A percentile compares a stretch with the other conserved stretches of the same genome.
Evolutionary conservation across 2,888 invertebrate genomes (phyloP).

Genomic region (Ypsolopha sequella): DNA sequence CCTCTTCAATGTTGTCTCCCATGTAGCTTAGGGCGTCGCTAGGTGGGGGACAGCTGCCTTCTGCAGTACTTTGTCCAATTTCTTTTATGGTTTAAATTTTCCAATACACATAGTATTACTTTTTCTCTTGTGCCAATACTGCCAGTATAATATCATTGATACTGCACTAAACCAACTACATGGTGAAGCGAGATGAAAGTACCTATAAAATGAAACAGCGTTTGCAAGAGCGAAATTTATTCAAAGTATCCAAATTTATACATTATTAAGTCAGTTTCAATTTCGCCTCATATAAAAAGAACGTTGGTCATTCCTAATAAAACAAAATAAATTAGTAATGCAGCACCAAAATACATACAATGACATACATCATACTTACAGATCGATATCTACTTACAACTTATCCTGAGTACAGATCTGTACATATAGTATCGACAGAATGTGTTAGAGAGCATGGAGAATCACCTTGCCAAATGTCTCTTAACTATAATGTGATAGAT

Average conservation of each 20-base stretch:
- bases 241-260: slow-evolving; percentile 60
- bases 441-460: not conserved
- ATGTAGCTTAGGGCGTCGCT: no score
- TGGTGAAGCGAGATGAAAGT: not conserved
- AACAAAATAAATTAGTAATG: slow-evolving; percentile 66
- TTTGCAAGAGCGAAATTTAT: slow-evolving; percentile 53
- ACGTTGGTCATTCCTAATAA: slow-evolving; percentile 46
- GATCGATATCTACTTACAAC: slow-evolving; percentile 35
- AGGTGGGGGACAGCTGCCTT: no score
- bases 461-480: not conserved
- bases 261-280: slow-evolving; percentile 39
- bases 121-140: no score
- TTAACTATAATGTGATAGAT: not conserved
- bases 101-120: no score
- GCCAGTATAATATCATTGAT: not conserved
- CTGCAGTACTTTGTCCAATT: no score
- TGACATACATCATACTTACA: slow-evolving; percentile 56
- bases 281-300: slow-evolving; percentile 54
- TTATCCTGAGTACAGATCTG: slow-evolving; percentile 17
- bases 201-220: slow-evolving; percentile 29
- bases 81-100: no score
- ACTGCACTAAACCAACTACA: not conserved
- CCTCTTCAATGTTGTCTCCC: no score
- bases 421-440: not conserved
- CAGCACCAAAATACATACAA: slow-evolving; percentile 67